Base-by-base conservation (phyloP, 2,797 vertebrate genomes). In the Luscinia luscinia region DNA sequence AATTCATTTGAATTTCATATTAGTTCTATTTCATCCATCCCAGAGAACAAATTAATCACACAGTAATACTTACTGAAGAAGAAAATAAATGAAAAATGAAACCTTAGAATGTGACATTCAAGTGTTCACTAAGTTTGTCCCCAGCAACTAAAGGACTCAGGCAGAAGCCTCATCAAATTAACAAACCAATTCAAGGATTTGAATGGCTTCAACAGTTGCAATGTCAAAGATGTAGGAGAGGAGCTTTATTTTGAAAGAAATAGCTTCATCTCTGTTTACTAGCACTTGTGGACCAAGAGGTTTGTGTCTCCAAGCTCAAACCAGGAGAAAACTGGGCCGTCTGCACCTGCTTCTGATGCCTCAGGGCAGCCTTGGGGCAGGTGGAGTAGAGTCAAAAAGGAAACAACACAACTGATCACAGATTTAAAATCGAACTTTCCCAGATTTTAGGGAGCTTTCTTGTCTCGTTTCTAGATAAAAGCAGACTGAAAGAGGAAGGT, bases 1-100 rank as follows among this genome's bases (percentile, higher is more conserved):
- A 89, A 87, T 76, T 84, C 43, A 95, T 90, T 76, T 94, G 87
- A 94, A 96, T 91, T 94, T 91, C 93, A 81, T 85, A 91, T 91
- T 38, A 95, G 90, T 84, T 91, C 93, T 80, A 77, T 87, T 93
- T 94, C 93, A 89, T 80, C 74, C 74, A 52, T 63, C 64, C 72
- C 72, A 84, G 85, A 82, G 87, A 95, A 85, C 84, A 93, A 94
- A 93, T 83, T 91, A 95, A 83, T 61, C 64, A 82, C 64, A 82
- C 41, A 64, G 62, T 52, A 90, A 90, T 76, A 94, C 62, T 84
- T 78, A 93, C 48, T 69, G 83, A 91, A 84, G 79, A 93, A 85
- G 87, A 93, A 95, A 94, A 80, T 48, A 94, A 91, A 86, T 55
- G 59, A 82, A 91, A 96, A 91, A 84, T 55, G 46, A 82, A 95